Conservation (phyloP, 2,888 invertebrate genomes). For the Thereva nobilitata region DNA sequence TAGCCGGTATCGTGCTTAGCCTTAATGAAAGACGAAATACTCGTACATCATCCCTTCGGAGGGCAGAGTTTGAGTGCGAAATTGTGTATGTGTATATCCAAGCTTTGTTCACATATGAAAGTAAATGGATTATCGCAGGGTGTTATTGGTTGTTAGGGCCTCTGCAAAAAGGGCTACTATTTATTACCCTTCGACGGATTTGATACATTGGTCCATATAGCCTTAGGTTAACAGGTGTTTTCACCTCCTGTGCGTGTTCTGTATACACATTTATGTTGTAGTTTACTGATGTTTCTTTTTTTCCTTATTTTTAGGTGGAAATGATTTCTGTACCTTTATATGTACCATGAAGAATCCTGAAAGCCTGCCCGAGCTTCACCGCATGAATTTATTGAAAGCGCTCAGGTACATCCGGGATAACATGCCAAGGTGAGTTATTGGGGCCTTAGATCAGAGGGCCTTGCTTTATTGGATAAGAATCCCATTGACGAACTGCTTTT, state of each 20-base stretch:
- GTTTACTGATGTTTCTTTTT: conserved; percentile 42
- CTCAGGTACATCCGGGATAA: conserved; percentile 60
- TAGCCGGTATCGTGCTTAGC: conserved; percentile 10
- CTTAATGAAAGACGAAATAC: conserved; percentile 26
- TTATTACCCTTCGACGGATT: conserved; percentile 32
- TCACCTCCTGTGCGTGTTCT: conserved; percentile 24
- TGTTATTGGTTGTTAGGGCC: conserved; percentile 32
- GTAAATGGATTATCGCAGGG: conserved; percentile 36
- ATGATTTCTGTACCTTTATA: conserved; percentile 62
- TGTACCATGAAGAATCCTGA: conserved; percentile 57
- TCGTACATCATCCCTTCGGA: conserved; percentile 19
- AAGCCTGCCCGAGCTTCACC: conserved; percentile 55
- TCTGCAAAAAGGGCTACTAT: conserved; percentile 30
- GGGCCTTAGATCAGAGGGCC: not conserved
- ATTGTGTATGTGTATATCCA: not conserved
- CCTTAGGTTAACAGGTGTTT: conserved; percentile 26
- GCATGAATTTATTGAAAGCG: conserved; percentile 54
- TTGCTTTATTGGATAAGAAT: no score
- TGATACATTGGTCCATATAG: conserved; percentile 32
- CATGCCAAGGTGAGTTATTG: conserved; percentile 60
- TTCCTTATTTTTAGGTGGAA: conserved; percentile 50
- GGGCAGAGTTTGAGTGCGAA: conserved; percentile 9
- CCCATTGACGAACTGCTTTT: no score
- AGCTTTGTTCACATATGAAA: conserved; percentile 30
- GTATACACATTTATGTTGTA: conserved; percentile 15